Conservation (phyloP, 1,140 invertebrate species). For the Rhyzopertha dominica region DNA sequence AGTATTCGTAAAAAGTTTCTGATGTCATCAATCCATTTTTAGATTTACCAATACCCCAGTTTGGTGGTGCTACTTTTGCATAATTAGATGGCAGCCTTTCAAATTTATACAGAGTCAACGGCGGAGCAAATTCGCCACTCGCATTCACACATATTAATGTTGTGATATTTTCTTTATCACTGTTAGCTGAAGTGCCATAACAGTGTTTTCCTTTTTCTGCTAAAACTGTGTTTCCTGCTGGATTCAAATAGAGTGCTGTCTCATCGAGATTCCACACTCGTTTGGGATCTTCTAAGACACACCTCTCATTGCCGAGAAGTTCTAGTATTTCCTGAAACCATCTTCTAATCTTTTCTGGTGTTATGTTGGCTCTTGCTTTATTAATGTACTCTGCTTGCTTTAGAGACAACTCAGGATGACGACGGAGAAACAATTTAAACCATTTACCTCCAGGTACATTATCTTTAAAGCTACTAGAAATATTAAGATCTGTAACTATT, state of each 20-base stretch:
- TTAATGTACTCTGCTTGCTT: slow-evolving; percentile 29
- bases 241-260: slow-evolving; percentile 33
- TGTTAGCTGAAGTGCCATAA: slow-evolving; percentile 26
- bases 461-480: slow-evolving; percentile 19
- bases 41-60: slow-evolving; percentile 29
- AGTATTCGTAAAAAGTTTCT: slow-evolving; percentile 32
- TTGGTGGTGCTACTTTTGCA: slow-evolving; percentile 3
- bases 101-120: slow-evolving; percentile 36
- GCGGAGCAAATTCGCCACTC: slow-evolving; percentile 31
- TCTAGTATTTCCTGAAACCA: slow-evolving; percentile 27
- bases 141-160: slow-evolving; percentile 39
- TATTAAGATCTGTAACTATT: slow-evolving; percentile 14
- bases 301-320: slow-evolving; percentile 21
- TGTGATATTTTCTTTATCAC: slow-evolving; percentile 42
- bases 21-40: slow-evolving; percentile 31
- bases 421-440: slow-evolving; percentile 28
- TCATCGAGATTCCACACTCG: slow-evolving; percentile 40
- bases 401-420: slow-evolving; percentile 24
- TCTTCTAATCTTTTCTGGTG: slow-evolving; percentile 26
- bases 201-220: slow-evolving; percentile 37
- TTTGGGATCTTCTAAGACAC: slow-evolving; percentile 25
- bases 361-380: slow-evolving; percentile 12
- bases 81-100: slow-evolving; percentile 27
- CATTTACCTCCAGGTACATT: slow-evolving; percentile 26
- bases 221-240: slow-evolving; percentile 34